Conservation (phyloP, 2,797 vertebrate species). For the Loris lydekkerianus region DNA sequence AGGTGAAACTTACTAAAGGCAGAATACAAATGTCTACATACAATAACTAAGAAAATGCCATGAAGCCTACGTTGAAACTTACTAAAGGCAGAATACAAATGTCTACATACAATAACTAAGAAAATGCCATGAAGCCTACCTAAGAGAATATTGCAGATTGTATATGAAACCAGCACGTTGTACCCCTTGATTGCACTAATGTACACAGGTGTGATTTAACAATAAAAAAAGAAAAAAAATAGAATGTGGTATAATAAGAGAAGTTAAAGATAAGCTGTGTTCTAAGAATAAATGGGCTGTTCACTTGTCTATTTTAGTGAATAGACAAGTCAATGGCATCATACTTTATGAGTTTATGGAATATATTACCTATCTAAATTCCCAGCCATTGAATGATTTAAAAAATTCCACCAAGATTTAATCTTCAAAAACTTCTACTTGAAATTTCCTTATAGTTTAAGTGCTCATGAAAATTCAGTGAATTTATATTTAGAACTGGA, state of each 20-base stretch:
- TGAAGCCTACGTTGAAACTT: too few species aligned
- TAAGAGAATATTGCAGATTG: too few species aligned
- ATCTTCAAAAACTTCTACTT: conserved; percentile 47
- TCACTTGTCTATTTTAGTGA: not conserved
- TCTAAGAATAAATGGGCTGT: conserved; percentile 12
- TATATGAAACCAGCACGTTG: too few species aligned
- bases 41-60: too few species aligned
- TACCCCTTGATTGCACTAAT: too few species aligned
- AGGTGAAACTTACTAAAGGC: too few species aligned
- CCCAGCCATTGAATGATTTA: not conserved
- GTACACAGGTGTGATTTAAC: too few species aligned
- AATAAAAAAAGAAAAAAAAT: too few species aligned
- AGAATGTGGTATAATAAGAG: not conserved
- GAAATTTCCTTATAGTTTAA: conserved; percentile 62
- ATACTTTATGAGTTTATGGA: not conserved
- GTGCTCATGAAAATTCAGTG: conserved; percentile 23
- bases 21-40: too few species aligned
- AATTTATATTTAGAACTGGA: conserved; percentile 43
- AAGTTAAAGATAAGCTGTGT: not conserved
- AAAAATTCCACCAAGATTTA: conserved; percentile 37
- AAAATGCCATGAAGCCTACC: too few species aligned
- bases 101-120: too few species aligned
- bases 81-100: too few species aligned
- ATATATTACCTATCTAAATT: not conserved
- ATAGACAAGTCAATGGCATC: not conserved